These are phyloP conservation scores for Aphelinus atriplicis DNA, from an alignment of 1,140 invertebrate genomes.

Conservation along the genomic window DNA sequence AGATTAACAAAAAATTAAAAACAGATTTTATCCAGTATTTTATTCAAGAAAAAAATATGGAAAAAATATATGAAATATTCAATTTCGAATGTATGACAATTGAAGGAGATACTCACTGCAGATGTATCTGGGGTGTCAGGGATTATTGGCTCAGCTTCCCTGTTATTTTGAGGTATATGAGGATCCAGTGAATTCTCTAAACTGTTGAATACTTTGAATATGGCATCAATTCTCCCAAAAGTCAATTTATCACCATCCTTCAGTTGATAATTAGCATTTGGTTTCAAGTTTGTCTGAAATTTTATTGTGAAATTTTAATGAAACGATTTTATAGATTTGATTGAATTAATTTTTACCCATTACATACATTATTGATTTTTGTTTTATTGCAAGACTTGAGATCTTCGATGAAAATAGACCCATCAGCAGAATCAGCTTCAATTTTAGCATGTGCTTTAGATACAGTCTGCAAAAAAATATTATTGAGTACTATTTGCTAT, in stretches of 20 bases:
- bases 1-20: not conserved
- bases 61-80: not conserved
- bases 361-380: conserved; percentile 56
- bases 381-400: conserved; percentile 57
- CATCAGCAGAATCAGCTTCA: conserved; percentile 45
- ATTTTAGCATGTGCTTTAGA: conserved; percentile 61
- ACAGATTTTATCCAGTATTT: not conserved
- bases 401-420: conserved; percentile 54
- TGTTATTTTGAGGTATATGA: conserved; percentile 44
- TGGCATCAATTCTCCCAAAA: conserved; percentile 47
- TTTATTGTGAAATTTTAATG: not conserved
- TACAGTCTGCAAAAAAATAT: conserved; percentile 47
- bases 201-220: conserved; percentile 29
- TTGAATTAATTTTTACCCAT: not conserved
- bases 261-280: conserved; percentile 51
- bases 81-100: not conserved
- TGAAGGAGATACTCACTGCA: conserved; percentile 37
- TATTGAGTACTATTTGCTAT: not conserved
- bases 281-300: conserved; percentile 46
- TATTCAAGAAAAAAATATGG: not conserved
- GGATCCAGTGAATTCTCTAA: conserved; percentile 36
- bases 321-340: not conserved
- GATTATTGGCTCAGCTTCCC: conserved; percentile 28
- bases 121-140: conserved; percentile 47
- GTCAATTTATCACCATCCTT: conserved; percentile 47